Evolutionary conservation across 2,113 vertebrate species (phyloP).

Genomic region (Oreocharis arfaki): DNA sequence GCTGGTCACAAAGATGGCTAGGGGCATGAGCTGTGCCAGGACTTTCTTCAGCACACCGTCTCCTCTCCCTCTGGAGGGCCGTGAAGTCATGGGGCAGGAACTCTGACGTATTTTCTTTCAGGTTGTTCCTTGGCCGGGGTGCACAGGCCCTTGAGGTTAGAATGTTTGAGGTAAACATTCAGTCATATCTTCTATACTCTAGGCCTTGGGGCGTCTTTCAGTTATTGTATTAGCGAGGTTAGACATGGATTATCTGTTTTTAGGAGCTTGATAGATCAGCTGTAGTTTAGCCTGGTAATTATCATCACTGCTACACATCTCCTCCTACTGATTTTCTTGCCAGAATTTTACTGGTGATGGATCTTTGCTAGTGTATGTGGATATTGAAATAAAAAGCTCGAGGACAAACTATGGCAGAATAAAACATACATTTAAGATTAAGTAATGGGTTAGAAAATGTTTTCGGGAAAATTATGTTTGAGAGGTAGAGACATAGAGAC

Average conservation of each 20-base stretch:
- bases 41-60: background rate
- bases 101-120: background rate
- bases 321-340: background rate
- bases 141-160: background rate
- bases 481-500: background rate
- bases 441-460: background rate
- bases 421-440: background rate
- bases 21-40: background rate
- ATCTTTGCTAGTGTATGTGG: background rate
- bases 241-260: background rate
- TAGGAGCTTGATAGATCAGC: background rate
- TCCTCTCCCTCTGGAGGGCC: background rate
- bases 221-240: background rate
- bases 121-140: background rate
- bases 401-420: background rate
- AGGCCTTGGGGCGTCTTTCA: background rate
- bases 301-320: background rate
- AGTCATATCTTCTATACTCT: background rate
- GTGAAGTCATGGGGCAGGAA: background rate
- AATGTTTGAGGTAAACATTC: background rate
- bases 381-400: background rate
- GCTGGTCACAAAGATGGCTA: rapidly evolving
- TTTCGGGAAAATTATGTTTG: background rate
- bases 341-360: background rate
- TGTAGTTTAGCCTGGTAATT: background rate